phyloP scores from a whole-genome alignment of 2,113 vertebrate genomes.

The Alligator sinensis region DNA sequence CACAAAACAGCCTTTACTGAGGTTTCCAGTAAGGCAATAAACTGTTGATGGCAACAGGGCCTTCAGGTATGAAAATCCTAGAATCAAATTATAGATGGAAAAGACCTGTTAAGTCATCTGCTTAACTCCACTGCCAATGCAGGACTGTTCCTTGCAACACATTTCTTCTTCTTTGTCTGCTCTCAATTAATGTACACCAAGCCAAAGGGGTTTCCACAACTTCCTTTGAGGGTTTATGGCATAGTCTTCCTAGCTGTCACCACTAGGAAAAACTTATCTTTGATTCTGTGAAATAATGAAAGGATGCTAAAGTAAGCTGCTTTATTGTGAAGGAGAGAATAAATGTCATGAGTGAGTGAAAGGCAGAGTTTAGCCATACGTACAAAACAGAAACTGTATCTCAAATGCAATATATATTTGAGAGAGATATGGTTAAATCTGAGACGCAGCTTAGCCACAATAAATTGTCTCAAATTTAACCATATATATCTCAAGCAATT shows the following conservation, averaged over 20 bases:
- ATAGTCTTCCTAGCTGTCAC: conserved; percentile 19
- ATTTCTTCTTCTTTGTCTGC: conserved; percentile 35
- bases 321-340: conserved; percentile 28
- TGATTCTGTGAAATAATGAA: conserved; percentile 30
- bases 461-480: background rate
- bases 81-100: conserved; percentile 51
- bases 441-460: too few species aligned
- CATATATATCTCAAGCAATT: background rate
- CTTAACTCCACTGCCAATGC: background rate
- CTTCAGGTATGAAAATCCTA: conserved; percentile 24
- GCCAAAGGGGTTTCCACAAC: conserved; percentile 54
- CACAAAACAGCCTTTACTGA: conserved; percentile 24
- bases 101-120: conserved; percentile 37
- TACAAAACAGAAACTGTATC: background rate
- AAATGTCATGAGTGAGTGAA: background rate
- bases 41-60: conserved; percentile 15
- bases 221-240: conserved; percentile 38
- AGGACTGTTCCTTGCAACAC: conserved; percentile 4
- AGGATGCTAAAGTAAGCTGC: background rate
- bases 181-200: background rate
- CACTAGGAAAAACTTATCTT: conserved; percentile 20
- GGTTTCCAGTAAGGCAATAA: conserved; percentile 58
- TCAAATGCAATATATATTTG: conserved; percentile 6
- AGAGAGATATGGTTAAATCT: too few species aligned
- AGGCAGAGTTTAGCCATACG: background rate